Conservation (phyloP, 2,888 invertebrate species). For the Pycnomerus fuliginosus region DNA sequence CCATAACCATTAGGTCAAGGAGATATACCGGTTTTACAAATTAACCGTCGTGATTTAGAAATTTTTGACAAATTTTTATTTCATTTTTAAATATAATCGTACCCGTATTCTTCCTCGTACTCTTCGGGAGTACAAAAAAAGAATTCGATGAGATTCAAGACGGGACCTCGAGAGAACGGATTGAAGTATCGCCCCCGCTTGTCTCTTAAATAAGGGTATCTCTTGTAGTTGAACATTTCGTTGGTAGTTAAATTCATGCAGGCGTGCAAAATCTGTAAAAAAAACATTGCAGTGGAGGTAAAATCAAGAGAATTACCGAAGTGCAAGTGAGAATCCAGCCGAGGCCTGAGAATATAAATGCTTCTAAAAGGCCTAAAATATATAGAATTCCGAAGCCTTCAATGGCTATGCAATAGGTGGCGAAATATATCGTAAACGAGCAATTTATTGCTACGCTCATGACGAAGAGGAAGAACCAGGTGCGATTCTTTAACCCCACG, state of each 20-base stretch:
- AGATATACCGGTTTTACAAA: conserved; percentile 38
- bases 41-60: no score
- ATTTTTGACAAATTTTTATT: conserved; percentile 20
- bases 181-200: conserved; percentile 86
- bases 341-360: conserved; percentile 79
- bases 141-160: conserved; percentile 85
- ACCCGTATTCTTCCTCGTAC: conserved; percentile 65
- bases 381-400: conserved; percentile 86
- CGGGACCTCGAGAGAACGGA: conserved; percentile 87
- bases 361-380: conserved; percentile 77
- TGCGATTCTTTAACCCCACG: conserved; percentile 86
- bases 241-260: conserved; percentile 93
- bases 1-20: conserved; percentile 39
- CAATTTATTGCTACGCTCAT: conserved; percentile 86
- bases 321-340: conserved; percentile 88
- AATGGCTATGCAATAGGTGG: conserved; percentile 79
- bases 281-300: background rate
- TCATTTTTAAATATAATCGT: conserved; percentile 50
- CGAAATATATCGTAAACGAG: conserved; percentile 84
- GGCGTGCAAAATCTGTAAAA: conserved; percentile 78
- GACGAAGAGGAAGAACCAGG: conserved; percentile 91
- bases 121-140: conserved; percentile 84
- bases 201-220: conserved; percentile 87
- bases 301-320: conserved; percentile 63
- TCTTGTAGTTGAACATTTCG: conserved; percentile 91